phyloP scores from a whole-genome alignment of 2,797 vertebrate genomes.

The Eutrigla gurnardus region DNA sequence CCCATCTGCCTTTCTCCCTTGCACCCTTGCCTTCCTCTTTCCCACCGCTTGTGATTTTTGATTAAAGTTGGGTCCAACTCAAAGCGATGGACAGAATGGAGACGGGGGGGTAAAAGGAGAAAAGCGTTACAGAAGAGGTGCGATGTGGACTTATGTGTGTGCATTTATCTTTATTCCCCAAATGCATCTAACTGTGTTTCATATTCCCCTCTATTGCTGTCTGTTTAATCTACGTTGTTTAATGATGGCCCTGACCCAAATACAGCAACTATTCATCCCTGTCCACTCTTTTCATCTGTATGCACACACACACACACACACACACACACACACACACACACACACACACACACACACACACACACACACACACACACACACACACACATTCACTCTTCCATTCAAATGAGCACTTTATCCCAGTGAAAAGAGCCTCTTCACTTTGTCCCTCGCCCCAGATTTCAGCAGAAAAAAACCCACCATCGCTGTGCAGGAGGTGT shows the following conservation, averaged over 20 bases:
- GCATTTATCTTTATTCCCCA: slow-evolving; percentile 30
- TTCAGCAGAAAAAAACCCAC: slow-evolving; percentile 50
- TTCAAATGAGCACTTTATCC: slow-evolving; percentile 73
- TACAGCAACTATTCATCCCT: slow-evolving; percentile 67
- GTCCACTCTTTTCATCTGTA: slow-evolving; percentile 58
- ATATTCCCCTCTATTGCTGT: slow-evolving; percentile 16
- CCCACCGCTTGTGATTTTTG: slow-evolving; percentile 16
- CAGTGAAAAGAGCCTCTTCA: slow-evolving; percentile 70
- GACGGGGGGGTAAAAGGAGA: not conserved
- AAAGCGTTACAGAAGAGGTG: not conserved
- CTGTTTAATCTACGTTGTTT: slow-evolving; percentile 51
- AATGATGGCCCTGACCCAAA: slow-evolving; percentile 75
- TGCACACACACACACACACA: slow-evolving; percentile 34
- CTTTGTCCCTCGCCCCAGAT: slow-evolving; percentile 60
- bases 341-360: slow-evolving; percentile 31
- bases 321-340: slow-evolving; percentile 35
- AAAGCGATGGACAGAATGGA: not conserved
- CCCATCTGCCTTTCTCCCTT: slow-evolving; percentile 57
- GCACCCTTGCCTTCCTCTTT: slow-evolving; percentile 22
- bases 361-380: slow-evolving; percentile 29
- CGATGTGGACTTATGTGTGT: slow-evolving; percentile 11
- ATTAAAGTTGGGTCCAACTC: slow-evolving; percentile 36
- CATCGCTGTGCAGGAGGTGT: slow-evolving; percentile 44
- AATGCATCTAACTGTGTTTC: slow-evolving; percentile 31
- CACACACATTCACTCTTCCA: slow-evolving; percentile 53